A percentile compares a stretch with the other conserved stretches of the same genome.
These are phyloP conservation scores for Cecidostiba fungosa DNA, from an alignment of 2,888 invertebrate genomes.

Conservation along the genomic window DNA sequence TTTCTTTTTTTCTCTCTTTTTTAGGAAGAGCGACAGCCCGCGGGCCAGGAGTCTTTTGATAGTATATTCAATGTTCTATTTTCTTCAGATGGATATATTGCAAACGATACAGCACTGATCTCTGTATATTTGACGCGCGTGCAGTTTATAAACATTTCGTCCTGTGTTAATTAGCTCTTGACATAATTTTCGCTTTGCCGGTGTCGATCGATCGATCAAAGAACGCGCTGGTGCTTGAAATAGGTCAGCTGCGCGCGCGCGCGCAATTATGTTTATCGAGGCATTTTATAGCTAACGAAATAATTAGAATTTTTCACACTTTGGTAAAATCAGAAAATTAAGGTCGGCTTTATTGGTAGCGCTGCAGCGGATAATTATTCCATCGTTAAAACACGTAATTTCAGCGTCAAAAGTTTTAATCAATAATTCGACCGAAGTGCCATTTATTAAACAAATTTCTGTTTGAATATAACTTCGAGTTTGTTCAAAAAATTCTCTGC, in stretches of 20 bases:
- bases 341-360: not conserved
- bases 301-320: conserved; percentile 29
- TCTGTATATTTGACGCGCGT: too few relatives aligned
- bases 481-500: not conserved
- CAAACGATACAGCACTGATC: too few relatives aligned
- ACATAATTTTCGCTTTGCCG: conserved; percentile 3
- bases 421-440: not conserved
- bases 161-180: not conserved
- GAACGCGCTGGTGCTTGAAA: conserved; percentile 10
- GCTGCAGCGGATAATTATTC: not conserved
- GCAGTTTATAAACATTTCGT: too few relatives aligned
- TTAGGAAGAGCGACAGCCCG: not conserved
- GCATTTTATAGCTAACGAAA: conserved; percentile 6
- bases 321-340: conserved; percentile 27
- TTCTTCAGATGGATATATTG: too few relatives aligned
- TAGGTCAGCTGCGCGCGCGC: conserved; percentile 3
- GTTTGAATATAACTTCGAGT: not conserved
- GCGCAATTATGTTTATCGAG: conserved; percentile 28
- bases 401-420: not conserved
- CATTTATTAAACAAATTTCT: not conserved
- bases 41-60: not conserved
- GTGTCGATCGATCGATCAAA: conserved; percentile 10
- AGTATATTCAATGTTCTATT: not conserved
- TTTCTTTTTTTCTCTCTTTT: not conserved
- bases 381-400: not conserved